Base-by-base conservation (phyloP, 1,140 invertebrate species). In the Helicoverpa zea region DNA sequence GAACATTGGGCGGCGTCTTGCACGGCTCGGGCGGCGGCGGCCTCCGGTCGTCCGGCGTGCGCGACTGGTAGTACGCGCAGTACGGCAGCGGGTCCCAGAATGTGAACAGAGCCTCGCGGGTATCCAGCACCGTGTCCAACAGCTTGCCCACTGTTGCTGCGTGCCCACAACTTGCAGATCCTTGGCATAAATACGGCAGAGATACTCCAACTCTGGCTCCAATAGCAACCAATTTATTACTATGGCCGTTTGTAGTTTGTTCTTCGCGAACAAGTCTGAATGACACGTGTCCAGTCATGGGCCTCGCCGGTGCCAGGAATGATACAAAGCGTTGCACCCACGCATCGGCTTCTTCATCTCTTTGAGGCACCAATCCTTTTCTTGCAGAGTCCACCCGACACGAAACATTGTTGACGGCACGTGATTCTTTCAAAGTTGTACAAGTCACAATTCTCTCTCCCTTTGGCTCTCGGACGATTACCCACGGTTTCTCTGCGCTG, bases 51-150 rank as follows among this genome's bases (percentile, higher is more conserved):
- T 97, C 96, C 0, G 97, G 97, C 81, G 97, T 90, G 85, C 98
- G 97, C 77, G 98, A 96, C 87, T 97, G 97, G 92, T 98, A 98
- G 87, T 98, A 98, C 2, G 97, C 97, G 85, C 97, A 98, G 87
- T 98, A 98, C 0, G 97, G 97, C 74, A 98, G 86, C 0, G 97
- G 97, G 87, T 98, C 97, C 97, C 97, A 98, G 84, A 97, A 97
- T 1, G 97, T 96, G 86, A 98, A 98, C 1, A 98, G 92, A 0
- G 97, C 97, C 87, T 98, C 97, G 10, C 97, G 95, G 81, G 97
- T 97, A 82, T 97, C 97, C 63, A 98, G 87, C 3, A 97, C 96
- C 0, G 96, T 97, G 3, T 96, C 96, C 52, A 97, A 90, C 18
- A 97, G 90, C 84, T 96, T 96, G 0, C 95, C 94, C 9, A 96